phyloP scores from a whole-genome alignment of 2,797 vertebrate species.

The Gymnothorax javanicus region DNA sequence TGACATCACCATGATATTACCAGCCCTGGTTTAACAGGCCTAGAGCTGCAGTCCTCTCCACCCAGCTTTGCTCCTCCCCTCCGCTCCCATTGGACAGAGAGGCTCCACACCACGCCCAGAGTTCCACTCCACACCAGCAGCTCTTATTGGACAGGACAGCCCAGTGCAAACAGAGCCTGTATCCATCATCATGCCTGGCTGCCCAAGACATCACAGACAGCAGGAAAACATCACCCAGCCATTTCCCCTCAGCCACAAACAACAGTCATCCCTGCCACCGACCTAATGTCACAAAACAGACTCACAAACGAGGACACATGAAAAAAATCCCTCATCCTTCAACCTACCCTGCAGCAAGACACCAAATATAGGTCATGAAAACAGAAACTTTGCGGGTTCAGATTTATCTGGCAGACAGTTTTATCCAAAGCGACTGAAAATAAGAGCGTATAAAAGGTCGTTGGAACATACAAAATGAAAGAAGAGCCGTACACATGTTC shows the following conservation, averaged over 20 bases:
- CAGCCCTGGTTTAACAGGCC: conserved; percentile 15
- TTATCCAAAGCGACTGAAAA: too few species aligned
- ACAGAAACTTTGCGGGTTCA: background rate
- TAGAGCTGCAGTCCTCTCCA: background rate
- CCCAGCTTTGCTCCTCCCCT: conserved; percentile 8
- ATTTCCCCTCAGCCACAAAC: conserved; percentile 6
- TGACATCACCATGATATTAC: conserved; percentile 24
- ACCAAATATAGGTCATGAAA: background rate
- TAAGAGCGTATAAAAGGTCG: too few species aligned
- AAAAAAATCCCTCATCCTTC: background rate
- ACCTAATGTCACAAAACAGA: conserved; percentile 11
- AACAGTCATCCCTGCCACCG: background rate
- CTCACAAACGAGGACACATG: background rate
- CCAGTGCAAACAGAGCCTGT: conserved; percentile 6
- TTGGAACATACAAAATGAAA: background rate
- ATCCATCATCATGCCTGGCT: conserved; percentile 26
- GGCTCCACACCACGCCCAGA: background rate
- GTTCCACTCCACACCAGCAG: background rate
- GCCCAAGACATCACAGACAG: conserved; percentile 12
- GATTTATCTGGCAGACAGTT: too few species aligned
- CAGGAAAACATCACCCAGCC: conserved; percentile 30
- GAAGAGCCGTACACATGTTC: background rate
- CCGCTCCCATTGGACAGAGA: conserved; percentile 11
- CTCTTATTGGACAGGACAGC: conserved; percentile 10
- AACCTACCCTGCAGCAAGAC: background rate